Base-by-base conservation (phyloP, 2,797 vertebrate species). In the Acridotheres tristis region DNA sequence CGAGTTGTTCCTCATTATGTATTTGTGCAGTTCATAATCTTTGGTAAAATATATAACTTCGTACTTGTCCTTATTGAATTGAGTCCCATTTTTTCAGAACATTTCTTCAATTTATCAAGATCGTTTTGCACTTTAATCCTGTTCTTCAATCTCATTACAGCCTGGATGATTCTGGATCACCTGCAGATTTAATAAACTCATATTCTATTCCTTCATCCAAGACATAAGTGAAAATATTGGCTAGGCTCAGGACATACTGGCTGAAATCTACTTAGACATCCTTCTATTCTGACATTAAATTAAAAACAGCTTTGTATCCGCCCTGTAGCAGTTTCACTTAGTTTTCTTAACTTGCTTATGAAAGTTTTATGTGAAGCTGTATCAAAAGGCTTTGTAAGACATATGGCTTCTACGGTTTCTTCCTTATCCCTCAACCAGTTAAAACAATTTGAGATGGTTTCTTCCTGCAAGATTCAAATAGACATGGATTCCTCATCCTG, bases 81-180 rank as follows among this genome's bases (percentile, higher is more conserved):
- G 68, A 88, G 62, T 93, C 72, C 34, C 42, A 47, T 66, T 77
- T 91, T 93, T 92, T 74, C 53, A 83, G 94, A 74, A 96, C 79
- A 68, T 89, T 91, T 88, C 58, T 91, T 89, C 85, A 88, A 94
- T 94, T 89, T 77, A 81, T 93, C 89, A 93, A 77, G 75, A 88
- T 77, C 34, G 65, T 83, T 94, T 92, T 95, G 53, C 82, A 88
- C 65, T 96, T 89, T 71, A 89, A 74, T 92, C 38, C 72, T 78
- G n/a, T 71, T 91, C 93, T 92, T 95, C 88, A 93, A 58, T 93
- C 54, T 88, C 83, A 81, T 95, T 94, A 85, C n/a, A 71, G 43
- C 34, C 57, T 88, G 82, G 42, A 29, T 78, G 75, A 42, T 88
- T 92, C 82, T 92, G 79, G 85, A 92, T 93, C 79, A 91, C 81